Base-by-base conservation (phyloP, 2,888 invertebrate species). In the Temnothorax ravouxi region DNA sequence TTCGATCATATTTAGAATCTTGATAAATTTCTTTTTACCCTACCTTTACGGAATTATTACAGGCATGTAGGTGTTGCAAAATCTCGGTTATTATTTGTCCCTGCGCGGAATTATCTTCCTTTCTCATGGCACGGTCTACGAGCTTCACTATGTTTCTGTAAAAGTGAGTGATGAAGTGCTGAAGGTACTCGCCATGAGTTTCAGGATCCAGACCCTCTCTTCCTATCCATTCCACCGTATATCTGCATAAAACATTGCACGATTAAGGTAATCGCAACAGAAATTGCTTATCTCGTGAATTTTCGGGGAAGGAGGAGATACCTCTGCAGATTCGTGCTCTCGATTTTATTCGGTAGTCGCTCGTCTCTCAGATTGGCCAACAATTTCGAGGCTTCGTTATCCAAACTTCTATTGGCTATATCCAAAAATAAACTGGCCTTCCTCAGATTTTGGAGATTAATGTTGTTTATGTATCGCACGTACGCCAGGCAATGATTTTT, bases 171-270 rank as follows among this genome's bases (percentile, higher is more conserved):
- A 99, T 98, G 94, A 99, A 99, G 92, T 99, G 98, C 93, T 98
- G 98, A 18, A 99, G 95, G 93, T 99, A 99, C 93, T 99, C 99
- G 81, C 97, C 97, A 92, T 99, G 99, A 0, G 99, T 98, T 93
- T 99, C 99, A 2, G 97, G 96, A 92, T 99, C 99, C 47, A 99
- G 95, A 47, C 99, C 99, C 94, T 99, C 99, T 71, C 99, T 96
- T 0, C 99, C 99, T 64, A 98, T 98, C 99, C 99, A 99, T 94
- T 99, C 99, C 0, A 99, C 98, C 0, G 98, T 98, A 92, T 98
- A 98, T 91, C 98, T 98, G 59, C 67, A 8, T 13, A 29, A 52
- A 44, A 11, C 1, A 1, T 5, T 8, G 62, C 41, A n/a, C 21
- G 44, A 34, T 75, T 25, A 25, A 79, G 8, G 21, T 41, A 59